phyloP scores from a whole-genome alignment of 2,888 invertebrate species.

The Amphipoea oculea region DNA sequence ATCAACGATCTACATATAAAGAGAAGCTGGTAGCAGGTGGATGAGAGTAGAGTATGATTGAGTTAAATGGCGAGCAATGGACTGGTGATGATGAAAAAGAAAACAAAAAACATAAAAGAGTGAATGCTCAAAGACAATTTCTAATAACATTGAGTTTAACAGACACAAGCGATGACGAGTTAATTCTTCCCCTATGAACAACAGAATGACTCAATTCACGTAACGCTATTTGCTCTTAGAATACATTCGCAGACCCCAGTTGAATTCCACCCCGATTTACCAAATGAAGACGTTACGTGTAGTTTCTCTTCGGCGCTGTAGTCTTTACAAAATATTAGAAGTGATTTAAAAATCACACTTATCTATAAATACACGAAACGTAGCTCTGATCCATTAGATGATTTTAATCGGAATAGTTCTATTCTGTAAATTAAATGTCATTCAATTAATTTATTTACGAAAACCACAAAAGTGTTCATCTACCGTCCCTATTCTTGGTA shows the following conservation, averaged over 20 bases:
- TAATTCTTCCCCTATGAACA: conserved; percentile 31
- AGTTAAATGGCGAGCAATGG: not conserved
- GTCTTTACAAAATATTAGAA: not conserved
- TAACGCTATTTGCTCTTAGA: conserved; percentile 43
- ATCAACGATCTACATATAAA: no score
- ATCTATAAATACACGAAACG: not conserved
- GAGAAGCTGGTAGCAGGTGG: not conserved
- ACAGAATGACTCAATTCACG: conserved; percentile 43
- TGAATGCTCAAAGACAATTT: no score
- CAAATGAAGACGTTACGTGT: conserved; percentile 34
- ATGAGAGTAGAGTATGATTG: not conserved
- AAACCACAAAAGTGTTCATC: conserved; percentile 13
- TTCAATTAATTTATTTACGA: conserved; percentile 19
- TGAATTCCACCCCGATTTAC: conserved; percentile 41
- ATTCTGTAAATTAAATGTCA: conserved; percentile 8
- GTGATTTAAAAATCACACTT: not conserved
- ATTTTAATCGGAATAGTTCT: not conserved
- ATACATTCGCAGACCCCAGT: conserved; percentile 37
- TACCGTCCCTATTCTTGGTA: conserved; percentile 14
- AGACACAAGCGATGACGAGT: conserved; percentile 8
- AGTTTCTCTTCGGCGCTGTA: not conserved
- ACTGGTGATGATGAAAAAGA: not conserved
- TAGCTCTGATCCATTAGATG: not conserved
- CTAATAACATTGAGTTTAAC: conserved; percentile 12
- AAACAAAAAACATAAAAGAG: not conserved